phyloP scores from a whole-genome alignment of 2,888 invertebrate species.

The Desoria tigrina region DNA sequence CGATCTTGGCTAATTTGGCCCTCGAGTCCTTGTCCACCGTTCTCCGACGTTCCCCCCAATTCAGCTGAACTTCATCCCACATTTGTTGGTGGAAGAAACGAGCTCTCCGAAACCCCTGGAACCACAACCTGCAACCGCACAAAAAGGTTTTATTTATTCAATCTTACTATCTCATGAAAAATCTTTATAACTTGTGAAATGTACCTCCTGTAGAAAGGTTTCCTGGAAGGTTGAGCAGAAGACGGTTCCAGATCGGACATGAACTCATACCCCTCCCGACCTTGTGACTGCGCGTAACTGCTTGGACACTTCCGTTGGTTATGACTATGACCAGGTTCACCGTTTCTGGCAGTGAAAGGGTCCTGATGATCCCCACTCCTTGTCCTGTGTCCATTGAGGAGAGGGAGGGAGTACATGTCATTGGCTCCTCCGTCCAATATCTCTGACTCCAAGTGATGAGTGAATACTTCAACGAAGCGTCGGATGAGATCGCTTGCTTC shows the following conservation, averaged over 20 bases:
- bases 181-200: no score
- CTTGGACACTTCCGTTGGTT: constrained; percentile 24
- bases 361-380: constrained; percentile 22
- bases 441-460: constrained; percentile 45
- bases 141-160: no score
- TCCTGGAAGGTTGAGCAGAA: constrained; percentile 31
- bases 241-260: constrained; percentile 19
- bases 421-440: constrained; percentile 31
- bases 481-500: constrained; percentile 48
- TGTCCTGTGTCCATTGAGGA: constrained; percentile 1
- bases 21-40: constrained; percentile 72
- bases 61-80: constrained; percentile 78
- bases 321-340: constrained; percentile 26
- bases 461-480: constrained; percentile 50
- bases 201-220: constrained; percentile 53
- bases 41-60: constrained; percentile 56
- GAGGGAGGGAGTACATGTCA: constrained; percentile 16
- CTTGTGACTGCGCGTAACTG: constrained; percentile 43
- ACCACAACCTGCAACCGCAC: constrained; percentile 70
- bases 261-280: constrained; percentile 34
- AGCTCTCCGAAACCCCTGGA: constrained; percentile 80
- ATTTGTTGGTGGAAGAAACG: constrained; percentile 87
- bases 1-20: constrained; percentile 85
- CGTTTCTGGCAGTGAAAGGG: constrained; percentile 1
- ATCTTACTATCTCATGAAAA: no score